phyloP scores from a whole-genome alignment of 2,888 invertebrate genomes.

The Zelleria hepariella region DNA sequence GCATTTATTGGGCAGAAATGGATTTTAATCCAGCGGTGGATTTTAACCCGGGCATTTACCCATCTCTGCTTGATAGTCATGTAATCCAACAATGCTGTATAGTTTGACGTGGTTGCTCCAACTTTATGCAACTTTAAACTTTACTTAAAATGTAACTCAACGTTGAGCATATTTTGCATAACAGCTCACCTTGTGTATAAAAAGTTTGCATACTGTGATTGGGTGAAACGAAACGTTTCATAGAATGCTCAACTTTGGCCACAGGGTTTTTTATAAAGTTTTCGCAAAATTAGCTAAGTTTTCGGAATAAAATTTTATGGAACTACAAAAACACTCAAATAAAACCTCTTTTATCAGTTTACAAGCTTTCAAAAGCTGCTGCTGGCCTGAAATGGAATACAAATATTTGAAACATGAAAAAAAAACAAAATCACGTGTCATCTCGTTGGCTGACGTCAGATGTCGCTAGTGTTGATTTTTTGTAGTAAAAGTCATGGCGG shows the following conservation, averaged over 20 bases:
- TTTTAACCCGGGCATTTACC: too few species aligned
- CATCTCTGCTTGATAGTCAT: too few species aligned
- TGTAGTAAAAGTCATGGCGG: slow-evolving; percentile 58
- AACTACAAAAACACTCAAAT: neutral
- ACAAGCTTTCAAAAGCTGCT: neutral
- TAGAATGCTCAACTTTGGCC: too few species aligned
- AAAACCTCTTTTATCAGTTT: neutral
- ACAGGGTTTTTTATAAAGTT: neutral
- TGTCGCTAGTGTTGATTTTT: slow-evolving; percentile 57
- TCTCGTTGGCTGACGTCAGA: slow-evolving; percentile 43
- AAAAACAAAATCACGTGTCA: slow-evolving; percentile 60
- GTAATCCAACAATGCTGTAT: neutral
- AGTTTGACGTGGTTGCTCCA: neutral
- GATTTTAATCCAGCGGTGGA: too few species aligned
- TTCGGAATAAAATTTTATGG: neutral
- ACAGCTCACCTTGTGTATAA: too few species aligned
- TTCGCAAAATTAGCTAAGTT: neutral
- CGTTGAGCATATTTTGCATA: neutral
- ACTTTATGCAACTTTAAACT: neutral
- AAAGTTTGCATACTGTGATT: too few species aligned
- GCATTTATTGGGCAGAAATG: too few species aligned
- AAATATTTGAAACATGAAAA: slow-evolving; percentile 38
- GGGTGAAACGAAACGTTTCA: neutral
- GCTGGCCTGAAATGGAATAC: slow-evolving; percentile 53
- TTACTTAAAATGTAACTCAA: neutral